A percentile compares a stretch with the other conserved stretches of the same genome.
Conservation (phyloP, 2,888 invertebrate species). For the Ichneumoninae sp. region DNA sequence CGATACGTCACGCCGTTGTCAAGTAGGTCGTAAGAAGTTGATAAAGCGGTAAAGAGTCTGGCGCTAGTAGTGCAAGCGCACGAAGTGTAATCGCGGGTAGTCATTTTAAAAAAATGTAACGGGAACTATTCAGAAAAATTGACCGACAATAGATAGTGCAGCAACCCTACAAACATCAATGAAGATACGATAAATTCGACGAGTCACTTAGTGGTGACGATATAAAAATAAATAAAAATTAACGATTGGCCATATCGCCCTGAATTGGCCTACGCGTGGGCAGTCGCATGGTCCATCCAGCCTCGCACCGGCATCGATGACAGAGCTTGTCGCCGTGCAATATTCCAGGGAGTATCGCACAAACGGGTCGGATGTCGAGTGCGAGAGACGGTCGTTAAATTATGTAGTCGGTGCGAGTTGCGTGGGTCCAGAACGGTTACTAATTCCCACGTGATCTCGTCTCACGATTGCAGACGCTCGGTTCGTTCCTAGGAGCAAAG, state of each 20-base stretch:
- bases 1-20: background rate
- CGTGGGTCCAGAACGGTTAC: slow-evolving; percentile 48
- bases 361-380: slow-evolving; percentile 25
- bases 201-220: background rate
- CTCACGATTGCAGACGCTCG: slow-evolving; percentile 30
- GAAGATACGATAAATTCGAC: too few relatives aligned
- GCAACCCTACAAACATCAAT: too few relatives aligned
- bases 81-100: too few relatives aligned
- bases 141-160: too few relatives aligned
- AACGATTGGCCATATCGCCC: background rate
- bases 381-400: slow-evolving; percentile 29
- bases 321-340: slow-evolving; percentile 15
- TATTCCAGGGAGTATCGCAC: slow-evolving; percentile 2
- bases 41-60: slow-evolving; percentile 40
- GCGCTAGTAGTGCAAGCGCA: background rate
- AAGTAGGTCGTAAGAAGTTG: slow-evolving; percentile 46
- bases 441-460: slow-evolving; percentile 59
- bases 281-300: slow-evolving; percentile 1
- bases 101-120: too few relatives aligned
- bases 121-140: too few relatives aligned
- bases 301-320: slow-evolving; percentile 13
- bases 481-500: slow-evolving; percentile 8
- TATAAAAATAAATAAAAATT: background rate
- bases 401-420: slow-evolving; percentile 29
- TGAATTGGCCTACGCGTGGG: slow-evolving; percentile 9